These are phyloP conservation scores for Myocastor coypus DNA, from an alignment of 2,113 vertebrate genomes.

Conservation along the genomic window DNA sequence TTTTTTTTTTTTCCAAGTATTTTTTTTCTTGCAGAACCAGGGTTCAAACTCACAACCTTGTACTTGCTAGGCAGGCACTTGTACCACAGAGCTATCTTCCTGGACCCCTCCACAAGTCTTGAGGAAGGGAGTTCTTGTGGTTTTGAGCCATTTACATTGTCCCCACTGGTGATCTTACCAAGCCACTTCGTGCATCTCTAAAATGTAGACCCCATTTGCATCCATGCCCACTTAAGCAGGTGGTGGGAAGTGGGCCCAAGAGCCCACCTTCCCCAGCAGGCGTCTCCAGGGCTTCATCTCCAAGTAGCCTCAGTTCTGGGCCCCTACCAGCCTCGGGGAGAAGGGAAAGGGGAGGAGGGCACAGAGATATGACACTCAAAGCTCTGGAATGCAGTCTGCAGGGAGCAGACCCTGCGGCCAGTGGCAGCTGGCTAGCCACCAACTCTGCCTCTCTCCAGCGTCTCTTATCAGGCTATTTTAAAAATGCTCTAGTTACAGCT, in stretches of 20 bases:
- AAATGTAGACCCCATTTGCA: rapidly evolving
- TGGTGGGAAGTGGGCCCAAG: too few species aligned
- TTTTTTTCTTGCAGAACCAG: too few species aligned
- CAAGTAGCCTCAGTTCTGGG: neutral
- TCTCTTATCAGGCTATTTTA: constrained; percentile 36
- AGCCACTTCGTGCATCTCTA: neutral
- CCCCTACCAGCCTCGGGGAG: neutral
- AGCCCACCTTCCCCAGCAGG: neutral
- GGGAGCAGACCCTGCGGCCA: constrained; percentile 58
- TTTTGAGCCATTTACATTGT: neutral
- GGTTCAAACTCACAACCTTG: too few species aligned
- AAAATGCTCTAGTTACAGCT: neutral
- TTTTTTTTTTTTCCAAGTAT: too few species aligned
- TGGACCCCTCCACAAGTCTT: neutral
- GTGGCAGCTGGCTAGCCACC: neutral
- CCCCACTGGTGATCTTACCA: neutral
- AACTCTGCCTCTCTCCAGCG: constrained; percentile 49
- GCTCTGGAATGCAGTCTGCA: constrained; percentile 72
- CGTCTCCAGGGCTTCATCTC: neutral
- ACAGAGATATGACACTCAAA: neutral
- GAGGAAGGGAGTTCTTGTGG: neutral
- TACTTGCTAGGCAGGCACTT: too few species aligned
- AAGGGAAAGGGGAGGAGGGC: neutral
- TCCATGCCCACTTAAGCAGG: neutral
- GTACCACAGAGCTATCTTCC: too few species aligned